A percentile compares a stretch with the other conserved stretches of the same genome.
Conservation (phyloP, 2,113 vertebrate genomes). For the Monarcha castaneiventris region DNA sequence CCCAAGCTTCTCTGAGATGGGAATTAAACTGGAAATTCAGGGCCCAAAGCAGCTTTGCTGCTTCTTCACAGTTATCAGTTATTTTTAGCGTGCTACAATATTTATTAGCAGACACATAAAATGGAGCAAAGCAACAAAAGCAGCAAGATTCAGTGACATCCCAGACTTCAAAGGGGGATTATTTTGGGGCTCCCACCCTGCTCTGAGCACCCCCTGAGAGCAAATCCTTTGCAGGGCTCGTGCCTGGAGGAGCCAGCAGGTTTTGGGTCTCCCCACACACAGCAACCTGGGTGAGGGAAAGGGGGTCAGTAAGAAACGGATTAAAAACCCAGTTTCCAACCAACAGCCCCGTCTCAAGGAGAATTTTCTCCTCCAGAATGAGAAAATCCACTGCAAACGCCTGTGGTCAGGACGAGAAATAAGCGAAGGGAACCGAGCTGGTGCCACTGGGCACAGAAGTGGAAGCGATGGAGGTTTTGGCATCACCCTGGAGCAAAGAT, state of each 20-base stretch:
- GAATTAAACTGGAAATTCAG: constrained; percentile 6
- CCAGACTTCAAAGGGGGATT: constrained; percentile 38
- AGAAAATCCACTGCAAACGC: background rate
- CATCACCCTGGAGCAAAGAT: background rate
- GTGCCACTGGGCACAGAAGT: rapidly evolving
- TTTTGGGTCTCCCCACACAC: background rate
- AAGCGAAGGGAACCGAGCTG: background rate
- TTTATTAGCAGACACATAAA: constrained; percentile 35
- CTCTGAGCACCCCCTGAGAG: background rate
- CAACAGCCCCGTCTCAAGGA: background rate
- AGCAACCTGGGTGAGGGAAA: rapidly evolving
- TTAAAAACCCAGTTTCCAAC: background rate
- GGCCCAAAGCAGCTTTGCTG: background rate
- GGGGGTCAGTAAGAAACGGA: rapidly evolving
- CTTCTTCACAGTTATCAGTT: background rate
- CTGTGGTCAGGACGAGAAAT: rapidly evolving
- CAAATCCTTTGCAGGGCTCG: rapidly evolving
- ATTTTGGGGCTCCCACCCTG: background rate
- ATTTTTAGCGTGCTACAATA: constrained; percentile 38
- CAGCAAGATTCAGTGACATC: background rate
- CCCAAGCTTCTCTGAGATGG: background rate
- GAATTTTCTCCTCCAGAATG: background rate
- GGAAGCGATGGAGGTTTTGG: background rate
- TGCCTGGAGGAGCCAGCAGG: background rate
- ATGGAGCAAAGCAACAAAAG: constrained; percentile 23